Percentiles rank a stretch among this genome's conserved stretches.
Conservation (phyloP, 2,888 invertebrate genomes). For the Trisateles emortualis region DNA sequence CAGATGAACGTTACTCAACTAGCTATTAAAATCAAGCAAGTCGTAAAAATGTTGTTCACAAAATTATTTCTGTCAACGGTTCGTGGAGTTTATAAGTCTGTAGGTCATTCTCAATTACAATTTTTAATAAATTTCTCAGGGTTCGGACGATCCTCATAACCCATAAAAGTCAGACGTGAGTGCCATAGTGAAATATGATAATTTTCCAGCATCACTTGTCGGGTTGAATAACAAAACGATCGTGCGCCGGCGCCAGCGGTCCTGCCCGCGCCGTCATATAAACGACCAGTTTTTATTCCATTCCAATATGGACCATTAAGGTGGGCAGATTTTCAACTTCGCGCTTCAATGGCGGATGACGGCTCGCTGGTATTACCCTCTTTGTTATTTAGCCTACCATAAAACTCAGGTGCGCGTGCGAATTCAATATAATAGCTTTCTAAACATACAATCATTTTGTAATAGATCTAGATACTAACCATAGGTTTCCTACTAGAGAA, state of each 20-base stretch:
- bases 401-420: conserved; percentile 24
- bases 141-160: conserved; percentile 49
- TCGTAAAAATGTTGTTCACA: conserved; percentile 47
- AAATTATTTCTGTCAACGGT: conserved; percentile 54
- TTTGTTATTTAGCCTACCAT: conserved; percentile 31
- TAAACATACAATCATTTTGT: conserved; percentile 39
- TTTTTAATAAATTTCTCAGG: conserved; percentile 53
- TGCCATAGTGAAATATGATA: conserved; percentile 79
- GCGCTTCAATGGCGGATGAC: conserved; percentile 51
- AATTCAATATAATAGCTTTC: conserved; percentile 33
- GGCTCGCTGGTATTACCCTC: conserved; percentile 45
- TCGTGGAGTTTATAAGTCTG: conserved; percentile 39
- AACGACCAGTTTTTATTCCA: conserved; percentile 76
- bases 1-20: conserved; percentile 31
- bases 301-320: conserved; percentile 72
- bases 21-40: conserved; percentile 40
- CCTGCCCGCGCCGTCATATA: conserved; percentile 64
- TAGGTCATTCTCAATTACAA: conserved; percentile 57
- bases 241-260: conserved; percentile 74
- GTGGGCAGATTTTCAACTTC: conserved; percentile 68
- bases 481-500: conserved; percentile 36
- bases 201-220: conserved; percentile 65
- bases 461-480: conserved; percentile 38
- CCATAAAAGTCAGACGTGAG: conserved; percentile 70
- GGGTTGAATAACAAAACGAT: conserved; percentile 60